phyloP scores from a whole-genome alignment of 2,797 vertebrate species.

The Sarcophilus harrisii region DNA sequence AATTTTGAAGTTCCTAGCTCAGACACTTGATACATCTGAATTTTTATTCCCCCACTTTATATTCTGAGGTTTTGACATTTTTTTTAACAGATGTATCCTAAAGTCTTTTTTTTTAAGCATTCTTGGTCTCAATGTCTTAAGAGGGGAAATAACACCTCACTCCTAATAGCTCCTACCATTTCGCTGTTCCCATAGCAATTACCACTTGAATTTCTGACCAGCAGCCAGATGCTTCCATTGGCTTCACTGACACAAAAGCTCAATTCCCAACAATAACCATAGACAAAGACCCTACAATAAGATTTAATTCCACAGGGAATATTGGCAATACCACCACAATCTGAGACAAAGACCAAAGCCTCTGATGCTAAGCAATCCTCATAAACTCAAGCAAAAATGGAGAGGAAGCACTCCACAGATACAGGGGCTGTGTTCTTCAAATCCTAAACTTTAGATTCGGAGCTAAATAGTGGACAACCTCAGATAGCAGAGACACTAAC shows the following conservation, averaged over 20 bases:
- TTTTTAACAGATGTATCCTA: background rate
- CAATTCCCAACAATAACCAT: slow-evolving; percentile 32
- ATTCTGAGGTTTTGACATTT: background rate
- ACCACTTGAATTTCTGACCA: background rate
- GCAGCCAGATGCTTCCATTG: background rate
- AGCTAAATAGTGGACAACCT: background rate
- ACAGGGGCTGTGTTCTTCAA: background rate
- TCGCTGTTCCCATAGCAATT: background rate
- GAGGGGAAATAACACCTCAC: background rate
- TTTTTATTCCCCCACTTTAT: background rate
- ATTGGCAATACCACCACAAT: background rate
- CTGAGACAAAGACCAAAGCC: background rate
- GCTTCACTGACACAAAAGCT: background rate
- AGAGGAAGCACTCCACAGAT: background rate
- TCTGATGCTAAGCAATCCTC: background rate
- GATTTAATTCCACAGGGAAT: background rate
- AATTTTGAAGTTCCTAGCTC: background rate
- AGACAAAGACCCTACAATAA: background rate
- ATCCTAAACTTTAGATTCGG: background rate
- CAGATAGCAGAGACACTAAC: background rate
- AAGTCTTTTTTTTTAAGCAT: background rate
- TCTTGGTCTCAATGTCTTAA: background rate
- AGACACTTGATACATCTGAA: background rate
- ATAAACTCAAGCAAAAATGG: background rate
- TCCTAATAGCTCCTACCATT: background rate